A percentile compares a stretch with the other conserved stretches of the same genome.
Evolutionary conservation across 2,113 vertebrate genomes (phyloP).

Genomic region (Otocyon megalotis): DNA sequence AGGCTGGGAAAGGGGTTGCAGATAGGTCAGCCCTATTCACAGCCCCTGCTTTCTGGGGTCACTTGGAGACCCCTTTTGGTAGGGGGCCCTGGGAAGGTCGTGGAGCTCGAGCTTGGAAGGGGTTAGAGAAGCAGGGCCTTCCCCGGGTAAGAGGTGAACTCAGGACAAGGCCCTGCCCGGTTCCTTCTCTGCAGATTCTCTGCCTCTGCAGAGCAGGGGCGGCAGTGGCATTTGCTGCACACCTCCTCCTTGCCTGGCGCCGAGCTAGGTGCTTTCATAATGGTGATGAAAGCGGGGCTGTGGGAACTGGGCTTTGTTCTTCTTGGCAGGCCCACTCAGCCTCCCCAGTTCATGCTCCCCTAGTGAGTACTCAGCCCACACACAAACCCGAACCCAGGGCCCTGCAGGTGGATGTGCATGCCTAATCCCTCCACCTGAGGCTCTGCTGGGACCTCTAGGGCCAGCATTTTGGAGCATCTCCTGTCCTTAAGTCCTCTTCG

Average conservation of each 20-base stretch:
- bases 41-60: not conserved
- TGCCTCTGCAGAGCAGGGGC: constrained; percentile 45
- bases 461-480: not conserved
- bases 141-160: constrained; percentile 6
- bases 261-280: not conserved
- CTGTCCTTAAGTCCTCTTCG: not conserved
- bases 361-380: not conserved
- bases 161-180: constrained; percentile 36
- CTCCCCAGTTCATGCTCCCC: not conserved
- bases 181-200: not conserved
- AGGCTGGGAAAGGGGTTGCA: not conserved
- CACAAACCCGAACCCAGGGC: not conserved
- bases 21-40: not conserved
- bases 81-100: not conserved
- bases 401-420: not conserved
- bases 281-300: not conserved
- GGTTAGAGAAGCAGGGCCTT: not conserved
- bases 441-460: too few species aligned
- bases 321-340: not conserved
- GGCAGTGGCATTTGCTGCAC: not conserved
- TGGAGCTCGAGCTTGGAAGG: not conserved
- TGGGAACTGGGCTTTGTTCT: not conserved
- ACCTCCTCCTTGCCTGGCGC: constrained; percentile 36
- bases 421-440: too few species aligned
- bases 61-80: not conserved